These are phyloP conservation scores for Megaceryle alcyon DNA, from an alignment of 2,797 vertebrate species.

Conservation along the genomic window DNA sequence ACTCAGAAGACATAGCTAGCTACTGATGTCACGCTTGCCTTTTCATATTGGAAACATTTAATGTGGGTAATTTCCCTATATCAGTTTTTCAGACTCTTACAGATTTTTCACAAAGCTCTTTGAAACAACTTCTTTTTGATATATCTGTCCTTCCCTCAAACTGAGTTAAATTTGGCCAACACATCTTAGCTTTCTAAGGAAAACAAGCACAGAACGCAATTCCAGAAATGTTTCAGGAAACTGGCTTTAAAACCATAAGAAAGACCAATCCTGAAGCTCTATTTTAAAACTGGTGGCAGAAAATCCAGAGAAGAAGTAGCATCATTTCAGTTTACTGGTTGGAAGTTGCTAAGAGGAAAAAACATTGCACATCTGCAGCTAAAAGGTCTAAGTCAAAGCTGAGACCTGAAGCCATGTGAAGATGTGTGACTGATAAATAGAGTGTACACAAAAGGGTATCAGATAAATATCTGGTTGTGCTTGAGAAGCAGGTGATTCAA, in stretches of 20 bases:
- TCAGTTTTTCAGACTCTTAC: neutral
- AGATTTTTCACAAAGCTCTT: neutral
- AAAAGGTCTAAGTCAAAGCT: neutral
- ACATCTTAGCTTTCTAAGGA: neutral
- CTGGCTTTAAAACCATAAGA: neutral
- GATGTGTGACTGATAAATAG: neutral
- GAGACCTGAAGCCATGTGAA: neutral
- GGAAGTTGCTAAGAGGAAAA: neutral
- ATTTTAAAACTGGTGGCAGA: neutral
- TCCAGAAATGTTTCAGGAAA: neutral
- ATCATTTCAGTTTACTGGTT: neutral
- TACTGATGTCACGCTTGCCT: neutral
- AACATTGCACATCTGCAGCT: neutral
- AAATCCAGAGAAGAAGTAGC: neutral
- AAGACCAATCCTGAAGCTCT: neutral
- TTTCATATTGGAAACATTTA: neutral
- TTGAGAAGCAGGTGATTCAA: neutral
- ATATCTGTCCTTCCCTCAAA: neutral
- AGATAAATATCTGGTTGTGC: neutral
- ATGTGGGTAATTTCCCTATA: neutral
- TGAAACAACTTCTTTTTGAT: neutral
- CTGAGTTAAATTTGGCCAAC: neutral
- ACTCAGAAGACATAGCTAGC: neutral
- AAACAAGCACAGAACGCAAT: conserved; percentile 6
- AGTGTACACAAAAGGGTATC: neutral